Base-by-base conservation (phyloP, 2,888 invertebrate species). In the Lasioglossum leucozonium region DNA sequence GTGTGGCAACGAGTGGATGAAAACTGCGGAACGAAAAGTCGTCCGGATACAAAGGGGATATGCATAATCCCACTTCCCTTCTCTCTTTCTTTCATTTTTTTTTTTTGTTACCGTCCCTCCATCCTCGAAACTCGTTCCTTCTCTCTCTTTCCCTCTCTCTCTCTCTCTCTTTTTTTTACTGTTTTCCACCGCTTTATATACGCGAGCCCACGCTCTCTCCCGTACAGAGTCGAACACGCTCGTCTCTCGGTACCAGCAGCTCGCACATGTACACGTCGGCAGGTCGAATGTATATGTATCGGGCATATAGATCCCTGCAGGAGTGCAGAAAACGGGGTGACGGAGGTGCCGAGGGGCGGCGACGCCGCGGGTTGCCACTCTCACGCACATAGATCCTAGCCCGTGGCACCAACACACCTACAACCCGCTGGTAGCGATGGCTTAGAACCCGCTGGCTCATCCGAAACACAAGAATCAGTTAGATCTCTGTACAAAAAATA, bases 291-390 rank as follows among this genome's bases (percentile, higher is more conserved):
- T 77, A 76, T 47, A 75, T 30, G 30, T 47, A 47, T 34, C 26
- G 62, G 37, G 40, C 77, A 75, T 85, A 65, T 78, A 85, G 77
- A 77, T 85, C 69, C 62, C 79, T 77, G 74, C 79, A 84, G 79
- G 79, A 84, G 79, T 84, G 84, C 77, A 79, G 85, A 79, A 79
- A 84, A 77, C 55, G 58, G 75, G 81, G 76, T 51, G 69, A 69
- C 34, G 75, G 58, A 55, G 42, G 72, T 62, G 69, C 69, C 40
- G 79, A 58, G 77, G 77, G 77, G 71, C 16, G 72, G 82, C 72
- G 75, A 81, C 82, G 65, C 51, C n/a, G 72, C 58, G 77, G 58
- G 37, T 62, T 58, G 40, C 67, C 58, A 72, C 58, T 77, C 72
- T 69, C 77, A 62, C 11, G 40, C 55, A 73, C 72, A 84, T 77